Evolutionary conservation across 2,797 vertebrate species (phyloP), one percentile per base, ranked within the genome.

Genomic region (Meda fulgida): DNA sequence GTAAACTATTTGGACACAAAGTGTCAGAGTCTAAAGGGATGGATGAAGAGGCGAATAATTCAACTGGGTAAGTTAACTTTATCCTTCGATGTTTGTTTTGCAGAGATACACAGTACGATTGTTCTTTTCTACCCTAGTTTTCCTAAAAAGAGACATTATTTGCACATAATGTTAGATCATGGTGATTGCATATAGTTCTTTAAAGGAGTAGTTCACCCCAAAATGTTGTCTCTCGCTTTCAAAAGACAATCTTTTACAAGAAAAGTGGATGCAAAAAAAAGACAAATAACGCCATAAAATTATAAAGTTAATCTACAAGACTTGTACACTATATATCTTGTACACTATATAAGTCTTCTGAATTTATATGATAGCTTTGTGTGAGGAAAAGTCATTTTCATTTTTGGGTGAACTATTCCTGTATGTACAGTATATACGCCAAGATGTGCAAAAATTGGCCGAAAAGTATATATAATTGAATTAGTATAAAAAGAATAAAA

Each of bases 1-100:
- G 90, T n/a, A 95, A 94, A 72, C 14, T 97, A n/a, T 94, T 95
- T 87, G 94, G 94, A 7, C 90, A 92, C 48, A 93, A 93, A 55
- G 31, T 91, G 7, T 90, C 95, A 2, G 92, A 91, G 16, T 70
- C 93, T 36, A 95, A 95, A 89, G 89, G 67, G 70, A 1, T 93
- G 18, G 95, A 96, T 26, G 92, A 92, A 0, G 94, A 92, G 67
- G 92, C 92, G 66, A 82, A 83, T 85, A 88, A 85, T 19, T 86
- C 78, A 34, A 92, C 93, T 38, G 71, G 89, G 92, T 92, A 88
- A 89, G 90, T 77, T 3, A 65, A 10, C 8, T 38, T 65, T 48
- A n/a, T 6, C 4, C 29, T 58, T 58, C 14, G 26, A 11, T 87
- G 38, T 63, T 5, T 40, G 26, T 76, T 19, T 48, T 48, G 13